Conservation (phyloP, 1,140 invertebrate species). For the Cherax quadricarinatus region DNA sequence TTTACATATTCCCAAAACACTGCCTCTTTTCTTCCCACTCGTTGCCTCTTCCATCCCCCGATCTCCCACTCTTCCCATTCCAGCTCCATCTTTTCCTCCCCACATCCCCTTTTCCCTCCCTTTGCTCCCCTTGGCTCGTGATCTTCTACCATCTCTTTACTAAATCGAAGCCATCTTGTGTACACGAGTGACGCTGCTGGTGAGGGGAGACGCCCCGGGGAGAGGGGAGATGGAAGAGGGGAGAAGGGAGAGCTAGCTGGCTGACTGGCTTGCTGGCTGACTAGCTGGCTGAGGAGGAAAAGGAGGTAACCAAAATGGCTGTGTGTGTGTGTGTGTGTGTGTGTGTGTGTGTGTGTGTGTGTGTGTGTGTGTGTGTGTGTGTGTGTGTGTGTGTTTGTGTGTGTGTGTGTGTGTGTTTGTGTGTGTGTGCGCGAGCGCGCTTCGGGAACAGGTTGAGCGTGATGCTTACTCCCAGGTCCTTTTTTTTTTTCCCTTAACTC, state of each 20-base stretch:
- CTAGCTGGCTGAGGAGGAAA: neutral
- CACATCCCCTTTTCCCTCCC: neutral
- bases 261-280: neutral
- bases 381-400: neutral
- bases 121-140: neutral
- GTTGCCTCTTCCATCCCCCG: neutral
- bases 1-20: too few relatives aligned
- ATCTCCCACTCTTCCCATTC: neutral
- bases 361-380: neutral
- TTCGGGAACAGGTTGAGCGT: too few relatives aligned
- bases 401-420: neutral
- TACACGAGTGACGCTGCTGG: constrained; percentile 37
- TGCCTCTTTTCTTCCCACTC: neutral
- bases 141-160: constrained; percentile 55
- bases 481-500: too few relatives aligned
- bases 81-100: neutral
- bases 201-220: constrained; percentile 8
- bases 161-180: constrained; percentile 62
- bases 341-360: neutral
- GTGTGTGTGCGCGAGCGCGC: neutral
- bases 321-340: neutral
- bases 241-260: neutral
- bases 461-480: too few relatives aligned
- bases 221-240: neutral
- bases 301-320: neutral